Conservation (phyloP, 2,888 invertebrate species). For the Morpho achilles region DNA sequence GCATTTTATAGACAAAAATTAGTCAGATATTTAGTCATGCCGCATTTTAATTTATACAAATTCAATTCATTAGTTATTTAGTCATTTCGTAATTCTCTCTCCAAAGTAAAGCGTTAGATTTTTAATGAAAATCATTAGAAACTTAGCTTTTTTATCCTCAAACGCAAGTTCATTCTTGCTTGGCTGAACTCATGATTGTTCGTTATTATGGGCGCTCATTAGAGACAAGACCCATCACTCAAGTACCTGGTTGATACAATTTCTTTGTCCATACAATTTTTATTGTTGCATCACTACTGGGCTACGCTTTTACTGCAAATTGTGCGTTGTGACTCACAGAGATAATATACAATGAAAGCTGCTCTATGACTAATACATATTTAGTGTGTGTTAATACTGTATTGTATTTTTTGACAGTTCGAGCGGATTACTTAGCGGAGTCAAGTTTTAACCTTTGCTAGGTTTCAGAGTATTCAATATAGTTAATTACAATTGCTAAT, state of each 20-base stretch:
- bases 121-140: no score
- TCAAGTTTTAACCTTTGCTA: background rate
- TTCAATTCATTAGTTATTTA: no score
- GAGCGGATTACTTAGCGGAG: no score
- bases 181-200: constrained; percentile 6
- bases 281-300: constrained; percentile 70
- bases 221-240: constrained; percentile 50
- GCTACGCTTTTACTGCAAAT: constrained; percentile 70
- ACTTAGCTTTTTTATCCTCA: no score
- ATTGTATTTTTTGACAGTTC: constrained; percentile 24
- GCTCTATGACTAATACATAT: constrained; percentile 47
- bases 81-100: no score
- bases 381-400: constrained; percentile 23
- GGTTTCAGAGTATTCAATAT: background rate
- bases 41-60: no score
- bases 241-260: constrained; percentile 52
- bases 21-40: no score
- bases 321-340: constrained; percentile 56
- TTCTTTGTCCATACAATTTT: constrained; percentile 73
- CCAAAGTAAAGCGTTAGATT: no score
- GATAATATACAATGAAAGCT: constrained; percentile 48
- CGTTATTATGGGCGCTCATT: constrained; percentile 41
- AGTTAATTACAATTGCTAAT: no score
- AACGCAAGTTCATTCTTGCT: background rate
- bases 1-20: no score